phyloP scores from a whole-genome alignment of 2,113 vertebrate genomes.

The Elachura formosa region DNA sequence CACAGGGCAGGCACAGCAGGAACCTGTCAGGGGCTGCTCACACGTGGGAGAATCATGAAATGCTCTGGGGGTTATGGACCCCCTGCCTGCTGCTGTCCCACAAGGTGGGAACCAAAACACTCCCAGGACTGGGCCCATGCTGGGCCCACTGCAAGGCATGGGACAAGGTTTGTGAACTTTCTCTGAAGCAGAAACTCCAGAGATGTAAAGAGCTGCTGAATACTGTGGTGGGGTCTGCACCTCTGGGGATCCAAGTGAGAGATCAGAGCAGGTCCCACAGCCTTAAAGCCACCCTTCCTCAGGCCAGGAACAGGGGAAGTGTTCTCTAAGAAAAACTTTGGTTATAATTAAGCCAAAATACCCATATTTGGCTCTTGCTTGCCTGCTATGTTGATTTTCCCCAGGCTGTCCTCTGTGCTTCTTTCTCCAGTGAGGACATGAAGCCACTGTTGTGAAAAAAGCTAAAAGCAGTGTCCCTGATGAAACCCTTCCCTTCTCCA shows the following conservation, averaged over 20 bases:
- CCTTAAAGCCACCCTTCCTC: background rate
- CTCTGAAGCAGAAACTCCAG: background rate
- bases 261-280: background rate
- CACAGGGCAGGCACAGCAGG: background rate
- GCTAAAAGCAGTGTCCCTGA: background rate
- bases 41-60: accelerated
- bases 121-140: too few relatives aligned
- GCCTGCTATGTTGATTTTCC: background rate
- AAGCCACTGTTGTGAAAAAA: background rate
- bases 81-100: background rate
- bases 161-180: background rate
- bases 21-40: background rate
- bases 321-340: background rate
- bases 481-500: background rate
- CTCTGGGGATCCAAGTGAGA: background rate
- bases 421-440: background rate
- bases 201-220: background rate
- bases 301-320: background rate
- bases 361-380: background rate
- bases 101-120: background rate
- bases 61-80: background rate
- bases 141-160: background rate
- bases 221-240: background rate
- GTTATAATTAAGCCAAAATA: background rate
- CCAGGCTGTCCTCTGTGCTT: background rate